Base-by-base conservation (phyloP, 2,113 vertebrate species). In the Vidua macroura region DNA sequence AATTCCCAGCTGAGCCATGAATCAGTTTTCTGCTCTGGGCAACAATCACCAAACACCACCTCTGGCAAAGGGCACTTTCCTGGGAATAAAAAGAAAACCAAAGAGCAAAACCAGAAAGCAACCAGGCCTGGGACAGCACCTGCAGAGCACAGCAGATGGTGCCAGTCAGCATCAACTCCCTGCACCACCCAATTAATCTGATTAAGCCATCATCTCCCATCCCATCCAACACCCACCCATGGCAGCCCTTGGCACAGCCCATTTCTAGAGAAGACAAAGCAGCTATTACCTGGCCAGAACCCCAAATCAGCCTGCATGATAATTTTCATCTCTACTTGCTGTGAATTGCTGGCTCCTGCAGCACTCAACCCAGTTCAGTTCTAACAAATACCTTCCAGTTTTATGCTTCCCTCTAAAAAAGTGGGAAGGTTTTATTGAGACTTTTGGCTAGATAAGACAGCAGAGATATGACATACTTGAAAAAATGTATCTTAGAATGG, bases 231-330 rank as follows among this genome's bases (percentile, higher is more conserved):
- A 33, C 20, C 23, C 35, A 30, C 14, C 64, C 11, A 14, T 0
- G 0, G 27, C 39, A 68, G 67, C 46, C 51, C 39, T 20, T 4
- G 7, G 51, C 69, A 44, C 14, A 60, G 19, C 7, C 10, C 6
- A 0, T 21, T 63, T 10, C 68, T 73, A 31, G n/a, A 19, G 5
- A 24, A 15, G 8, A 21, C 31, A 59, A 74, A n/a, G 64, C 55
- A 12, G 46, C 33, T 77, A 60, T 23, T 22, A 22, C 77, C 85
- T 35, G 44, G 5, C 12, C 69, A 82, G 30, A 70, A 6, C 13
- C 67, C 53, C 5, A 10, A 24, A 21, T 2, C 6, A 53, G 7
- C 15, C 52, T 14, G 4, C 7, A 14, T 9, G 12, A 31, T 0
- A 0, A 12, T 44, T 68, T 72, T 35, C 11, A 22, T 22, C 52